Evolutionary conservation across 2,888 invertebrate species (phyloP), one percentile per base, ranked within the genome.

Genomic region (Chloroclysta siterata): DNA sequence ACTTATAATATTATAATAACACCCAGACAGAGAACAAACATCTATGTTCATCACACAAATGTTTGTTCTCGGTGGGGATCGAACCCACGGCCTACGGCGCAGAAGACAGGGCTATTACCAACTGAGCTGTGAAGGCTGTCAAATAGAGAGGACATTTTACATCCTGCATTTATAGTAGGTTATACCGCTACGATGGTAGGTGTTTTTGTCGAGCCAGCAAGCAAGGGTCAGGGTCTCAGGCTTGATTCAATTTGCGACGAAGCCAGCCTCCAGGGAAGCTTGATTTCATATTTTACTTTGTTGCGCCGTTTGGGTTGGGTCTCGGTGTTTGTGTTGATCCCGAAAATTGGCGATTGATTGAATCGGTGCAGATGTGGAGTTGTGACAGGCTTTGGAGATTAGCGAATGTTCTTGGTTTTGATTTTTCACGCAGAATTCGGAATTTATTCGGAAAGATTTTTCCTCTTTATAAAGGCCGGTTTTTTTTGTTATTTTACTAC

Each of bases 201-300:
- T 39, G 36, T 39, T 39, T 48, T 22, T 5, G 5, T 29, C 29
- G 28, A 46, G 15, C n/a, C 42, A 52, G 36, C 29, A 14, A 17
- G 44, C 33, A 39, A n/a, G 17, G 51, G 58, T 51, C 44, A 51
- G 33, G 44, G 51, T 28, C 13, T 17, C n/a, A 29, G 6, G 42
- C 39, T 54, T 60, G 42, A 61, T 55, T 53, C 53, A 47, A 59
- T 59, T 59, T 60, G 53, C 36, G 13, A 22, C 41, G 6, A 39
- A 46, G 15, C 51, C 33, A 7, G 2, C 53, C 53, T 11, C 53
- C 22, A 2, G 59, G 47, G 28, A 22, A 11, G 41, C 42, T 46
- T 52, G 46, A 53, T 60, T 53, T 47, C 47, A 53, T 60, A 60
- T 60, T 53, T 59, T 41, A 53, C 53, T 54, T 42, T 42, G 52